Percentiles rank a stretch among this genome's conserved stretches.
Conservation (phyloP, 2,888 invertebrate species). For the Aethes cnicana region DNA sequence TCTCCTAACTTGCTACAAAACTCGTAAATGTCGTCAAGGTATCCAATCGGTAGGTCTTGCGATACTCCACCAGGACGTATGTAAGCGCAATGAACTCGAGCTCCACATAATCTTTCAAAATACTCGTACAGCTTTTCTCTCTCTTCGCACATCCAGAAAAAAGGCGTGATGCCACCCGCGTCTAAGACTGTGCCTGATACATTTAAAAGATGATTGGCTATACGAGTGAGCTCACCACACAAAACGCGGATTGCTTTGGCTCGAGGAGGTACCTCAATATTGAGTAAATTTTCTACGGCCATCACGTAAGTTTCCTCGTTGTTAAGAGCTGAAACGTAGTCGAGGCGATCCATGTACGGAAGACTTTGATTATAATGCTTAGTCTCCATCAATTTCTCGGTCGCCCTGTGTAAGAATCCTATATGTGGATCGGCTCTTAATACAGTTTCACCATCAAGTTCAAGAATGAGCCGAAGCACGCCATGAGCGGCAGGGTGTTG, state of each 20-base stretch:
- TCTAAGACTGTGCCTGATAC: conserved; percentile 89
- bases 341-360: conserved; percentile 93
- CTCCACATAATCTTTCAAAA: conserved; percentile 91
- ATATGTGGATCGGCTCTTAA: conserved; percentile 91
- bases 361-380: conserved; percentile 93
- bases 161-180: conserved; percentile 93
- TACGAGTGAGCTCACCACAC: conserved; percentile 88
- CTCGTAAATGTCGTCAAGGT: conserved; percentile 90
- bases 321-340: conserved; percentile 92
- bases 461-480: conserved; percentile 89
- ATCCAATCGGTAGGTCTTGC: conserved; percentile 81
- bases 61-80: conserved; percentile 92
- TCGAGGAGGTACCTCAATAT: conserved; percentile 88
- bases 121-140: conserved; percentile 93
- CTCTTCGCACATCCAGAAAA: conserved; percentile 96
- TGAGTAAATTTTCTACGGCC: conserved; percentile 91
- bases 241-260: conserved; percentile 91
- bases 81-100: conserved; percentile 92
- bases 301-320: conserved; percentile 90
- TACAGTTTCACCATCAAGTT: conserved; percentile 92
- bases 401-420: conserved; percentile 92
- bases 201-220: conserved; percentile 91
- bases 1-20: conserved; percentile 85
- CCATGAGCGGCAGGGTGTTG: conserved; percentile 96
- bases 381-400: conserved; percentile 94